phyloP scores from a whole-genome alignment of 2,888 invertebrate species.

The Phyllotreta striolata region DNA sequence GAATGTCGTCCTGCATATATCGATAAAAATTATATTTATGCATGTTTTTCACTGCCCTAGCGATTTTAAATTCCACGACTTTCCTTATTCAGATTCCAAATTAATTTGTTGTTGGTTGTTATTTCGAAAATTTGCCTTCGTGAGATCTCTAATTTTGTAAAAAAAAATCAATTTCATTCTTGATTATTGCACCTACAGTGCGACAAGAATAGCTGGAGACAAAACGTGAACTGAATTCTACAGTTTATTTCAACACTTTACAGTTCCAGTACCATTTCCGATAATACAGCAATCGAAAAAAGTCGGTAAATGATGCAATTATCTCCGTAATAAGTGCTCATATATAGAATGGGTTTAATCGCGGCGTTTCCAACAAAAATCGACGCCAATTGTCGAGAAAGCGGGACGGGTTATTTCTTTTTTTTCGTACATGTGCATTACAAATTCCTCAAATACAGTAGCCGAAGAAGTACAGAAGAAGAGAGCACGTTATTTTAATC shows the following conservation, averaged over 20 bases:
- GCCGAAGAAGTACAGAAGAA: neutral
- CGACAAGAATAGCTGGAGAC: too few relatives aligned
- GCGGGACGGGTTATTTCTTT: slow-evolving; percentile 3
- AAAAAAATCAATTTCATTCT: too few relatives aligned
- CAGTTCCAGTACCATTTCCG: too few relatives aligned
- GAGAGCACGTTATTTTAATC: slow-evolving; percentile 9
- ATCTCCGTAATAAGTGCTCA: neutral
- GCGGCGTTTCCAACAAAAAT: slow-evolving; percentile 6
- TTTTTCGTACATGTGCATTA: slow-evolving; percentile 9
- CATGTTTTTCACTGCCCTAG: neutral
- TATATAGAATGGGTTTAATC: neutral
- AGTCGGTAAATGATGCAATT: slow-evolving; percentile 10
- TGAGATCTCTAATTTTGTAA: too few relatives aligned
- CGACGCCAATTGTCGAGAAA: slow-evolving; percentile 16
- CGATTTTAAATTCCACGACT: slow-evolving; percentile 9
- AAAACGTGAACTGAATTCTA: too few relatives aligned
- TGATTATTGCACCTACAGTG: too few relatives aligned
- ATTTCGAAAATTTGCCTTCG: too few relatives aligned
- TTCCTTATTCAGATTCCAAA: slow-evolving; percentile 5
- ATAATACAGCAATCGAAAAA: too few relatives aligned
- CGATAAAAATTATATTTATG: slow-evolving; percentile 13
- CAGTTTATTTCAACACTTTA: too few relatives aligned
- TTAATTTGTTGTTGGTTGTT: too few relatives aligned
- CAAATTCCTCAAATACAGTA: slow-evolving; percentile 21
- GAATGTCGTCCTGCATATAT: slow-evolving; percentile 19